Percentiles rank a stretch among this genome's conserved stretches.
Evolutionary conservation across 2,797 vertebrate species (phyloP).

Genomic region (Gobionotothen gibberifrons): DNA sequence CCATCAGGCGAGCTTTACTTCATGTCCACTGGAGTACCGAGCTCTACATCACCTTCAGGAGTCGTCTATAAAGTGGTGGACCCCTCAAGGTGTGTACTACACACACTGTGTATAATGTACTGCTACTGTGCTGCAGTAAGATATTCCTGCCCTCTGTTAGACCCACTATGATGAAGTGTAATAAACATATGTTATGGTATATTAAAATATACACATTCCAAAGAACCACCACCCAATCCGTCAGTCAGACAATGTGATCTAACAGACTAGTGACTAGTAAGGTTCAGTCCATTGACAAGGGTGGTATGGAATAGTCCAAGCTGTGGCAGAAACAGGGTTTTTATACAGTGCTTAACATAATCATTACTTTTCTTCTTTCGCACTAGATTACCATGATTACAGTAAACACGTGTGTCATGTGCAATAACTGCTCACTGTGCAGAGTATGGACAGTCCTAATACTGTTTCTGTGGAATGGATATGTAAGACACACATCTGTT

Average conservation of each 20-base stretch:
- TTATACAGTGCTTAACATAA: constrained; percentile 71
- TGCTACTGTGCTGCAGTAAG: background rate
- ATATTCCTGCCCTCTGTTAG: background rate
- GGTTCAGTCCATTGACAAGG: background rate
- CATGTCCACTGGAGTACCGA: constrained; percentile 91
- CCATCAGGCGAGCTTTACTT: constrained; percentile 93
- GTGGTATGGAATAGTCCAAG: background rate
- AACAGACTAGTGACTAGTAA: background rate
- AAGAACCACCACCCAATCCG: background rate
- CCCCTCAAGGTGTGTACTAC: constrained; percentile 88
- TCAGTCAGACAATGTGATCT: background rate
- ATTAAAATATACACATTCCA: no score
- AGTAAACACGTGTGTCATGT: background rate
- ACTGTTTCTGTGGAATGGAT: constrained; percentile 15
- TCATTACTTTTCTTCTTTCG: background rate
- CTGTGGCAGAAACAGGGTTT: background rate
- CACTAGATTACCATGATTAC: background rate
- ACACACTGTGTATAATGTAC: background rate
- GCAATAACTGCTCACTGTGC: background rate
- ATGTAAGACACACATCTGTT: constrained; percentile 44
- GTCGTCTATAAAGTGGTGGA: constrained; percentile 95
- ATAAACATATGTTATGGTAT: no score
- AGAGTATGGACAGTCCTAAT: background rate
- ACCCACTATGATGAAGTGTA: background rate
- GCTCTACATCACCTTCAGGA: constrained; percentile 87